Percentiles rank a stretch among this genome's conserved stretches.
Conservation (phyloP, 2,888 invertebrate species). For the Cephus spinipes region DNA sequence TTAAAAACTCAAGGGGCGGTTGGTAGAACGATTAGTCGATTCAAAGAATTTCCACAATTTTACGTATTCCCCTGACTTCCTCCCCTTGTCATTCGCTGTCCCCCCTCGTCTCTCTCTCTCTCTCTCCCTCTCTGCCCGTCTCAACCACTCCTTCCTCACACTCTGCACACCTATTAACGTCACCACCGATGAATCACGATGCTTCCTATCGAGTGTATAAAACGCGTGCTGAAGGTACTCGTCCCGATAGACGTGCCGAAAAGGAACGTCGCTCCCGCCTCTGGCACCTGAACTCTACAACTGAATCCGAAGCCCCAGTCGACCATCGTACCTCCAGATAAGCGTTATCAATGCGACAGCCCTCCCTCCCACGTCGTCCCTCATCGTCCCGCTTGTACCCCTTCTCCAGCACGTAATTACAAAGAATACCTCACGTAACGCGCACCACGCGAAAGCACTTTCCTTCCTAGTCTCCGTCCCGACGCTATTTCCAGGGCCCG, state of each 20-base stretch:
- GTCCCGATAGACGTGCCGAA: background rate
- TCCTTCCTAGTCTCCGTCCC: background rate
- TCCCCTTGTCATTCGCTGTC: background rate
- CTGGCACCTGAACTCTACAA: conserved; percentile 28
- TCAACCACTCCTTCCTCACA: background rate
- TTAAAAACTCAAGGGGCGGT: conserved; percentile 53
- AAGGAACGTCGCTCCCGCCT: conserved; percentile 13
- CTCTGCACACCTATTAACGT: background rate
- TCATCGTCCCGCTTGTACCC: conserved; percentile 2
- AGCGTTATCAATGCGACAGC: conserved; percentile 32
- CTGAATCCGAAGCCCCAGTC: conserved; percentile 19
- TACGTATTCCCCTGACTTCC: conserved; percentile 7
- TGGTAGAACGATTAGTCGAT: conserved; percentile 41
- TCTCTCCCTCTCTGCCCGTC: background rate
- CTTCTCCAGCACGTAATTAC: background rate
- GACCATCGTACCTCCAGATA: conserved; percentile 29
- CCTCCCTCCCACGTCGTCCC: conserved; percentile 19
- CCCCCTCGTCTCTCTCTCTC: background rate
- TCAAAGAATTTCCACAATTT: background rate
- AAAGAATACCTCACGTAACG: conserved; percentile 27
- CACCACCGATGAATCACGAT: no score
- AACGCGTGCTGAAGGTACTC: background rate
- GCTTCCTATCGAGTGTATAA: no score
- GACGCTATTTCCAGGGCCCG: conserved; percentile 36
- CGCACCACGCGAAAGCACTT: conserved; percentile 18